Percentiles rank a stretch among this genome's conserved stretches.
phyloP scores from a whole-genome alignment of 2,888 invertebrate genomes.

The Griposia aprilina region DNA sequence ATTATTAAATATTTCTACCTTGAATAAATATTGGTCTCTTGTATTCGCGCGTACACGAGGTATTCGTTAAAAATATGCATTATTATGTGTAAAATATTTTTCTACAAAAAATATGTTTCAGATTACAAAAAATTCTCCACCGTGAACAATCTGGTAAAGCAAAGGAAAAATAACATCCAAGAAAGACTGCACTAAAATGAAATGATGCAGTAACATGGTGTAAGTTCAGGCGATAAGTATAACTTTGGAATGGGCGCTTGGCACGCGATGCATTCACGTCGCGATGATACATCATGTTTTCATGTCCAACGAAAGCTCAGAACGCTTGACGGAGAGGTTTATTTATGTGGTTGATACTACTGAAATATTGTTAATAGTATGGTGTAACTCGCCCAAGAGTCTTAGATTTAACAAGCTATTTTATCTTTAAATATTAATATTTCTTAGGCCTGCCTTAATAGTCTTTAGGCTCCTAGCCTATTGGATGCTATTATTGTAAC shows the following conservation, averaged over 20 bases:
- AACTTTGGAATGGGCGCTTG: constrained; percentile 40
- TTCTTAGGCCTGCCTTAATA: neutral
- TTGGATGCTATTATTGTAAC: too few species aligned
- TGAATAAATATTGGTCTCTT: neutral
- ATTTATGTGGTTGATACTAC: constrained; percentile 22
- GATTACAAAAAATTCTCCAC: neutral
- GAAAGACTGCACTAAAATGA: constrained; percentile 17
- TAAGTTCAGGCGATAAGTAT: constrained; percentile 35
- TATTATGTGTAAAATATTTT: neutral
- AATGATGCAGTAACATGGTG: constrained; percentile 36
- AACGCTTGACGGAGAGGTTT: constrained; percentile 15
- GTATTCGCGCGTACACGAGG: too few species aligned
- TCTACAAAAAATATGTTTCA: neutral
- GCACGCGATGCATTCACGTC: constrained; percentile 53
- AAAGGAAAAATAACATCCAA: constrained; percentile 17
- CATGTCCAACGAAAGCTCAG: constrained; percentile 26
- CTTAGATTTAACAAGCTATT: neutral
- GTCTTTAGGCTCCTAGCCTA: too few species aligned
- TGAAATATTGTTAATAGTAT: constrained; percentile 9
- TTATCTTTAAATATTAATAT: neutral
- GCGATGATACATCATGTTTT: constrained; percentile 50
- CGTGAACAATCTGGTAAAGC: neutral
- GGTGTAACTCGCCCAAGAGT: neutral
- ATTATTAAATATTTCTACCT: neutral
- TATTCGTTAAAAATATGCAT: neutral